These are phyloP conservation scores for Siniperca knerii DNA, from an alignment of 2,113 vertebrate species.

Conservation along the genomic window DNA sequence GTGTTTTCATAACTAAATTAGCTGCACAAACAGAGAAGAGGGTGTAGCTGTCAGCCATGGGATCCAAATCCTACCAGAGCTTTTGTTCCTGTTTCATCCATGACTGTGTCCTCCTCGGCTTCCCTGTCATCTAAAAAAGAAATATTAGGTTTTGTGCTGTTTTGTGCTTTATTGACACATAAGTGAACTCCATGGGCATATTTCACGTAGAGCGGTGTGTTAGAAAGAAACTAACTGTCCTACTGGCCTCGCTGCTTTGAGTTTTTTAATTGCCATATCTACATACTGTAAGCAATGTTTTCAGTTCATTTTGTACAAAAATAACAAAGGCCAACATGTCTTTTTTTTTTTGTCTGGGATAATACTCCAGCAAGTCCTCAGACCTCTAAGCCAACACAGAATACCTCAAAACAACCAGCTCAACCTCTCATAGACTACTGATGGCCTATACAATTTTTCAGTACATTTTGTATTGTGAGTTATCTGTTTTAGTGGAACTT, in stretches of 20 bases:
- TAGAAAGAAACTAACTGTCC: neutral
- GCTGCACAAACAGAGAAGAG: constrained; percentile 11
- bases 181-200: neutral
- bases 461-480: neutral
- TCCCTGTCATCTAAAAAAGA: neutral
- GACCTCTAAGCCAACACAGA: constrained; percentile 53
- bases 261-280: constrained; percentile 50
- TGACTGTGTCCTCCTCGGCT: constrained; percentile 2
- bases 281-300: constrained; percentile 9
- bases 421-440: constrained; percentile 46
- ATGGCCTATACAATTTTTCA: constrained; percentile 41
- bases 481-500: neutral
- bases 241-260: constrained; percentile 6
- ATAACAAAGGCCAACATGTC: constrained; percentile 38
- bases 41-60: neutral
- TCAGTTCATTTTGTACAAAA: constrained; percentile 19
- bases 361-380: constrained; percentile 10
- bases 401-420: constrained; percentile 68
- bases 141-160: neutral
- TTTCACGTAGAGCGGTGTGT: neutral
- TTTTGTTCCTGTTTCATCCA: constrained; percentile 8
- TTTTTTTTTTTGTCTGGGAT: constrained; percentile 1
- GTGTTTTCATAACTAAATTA: constrained; percentile 5
- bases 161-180: neutral
- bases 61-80: constrained; percentile 12